Base-by-base conservation (phyloP, 2,113 vertebrate genomes). In the Pterocles orientalis region DNA sequence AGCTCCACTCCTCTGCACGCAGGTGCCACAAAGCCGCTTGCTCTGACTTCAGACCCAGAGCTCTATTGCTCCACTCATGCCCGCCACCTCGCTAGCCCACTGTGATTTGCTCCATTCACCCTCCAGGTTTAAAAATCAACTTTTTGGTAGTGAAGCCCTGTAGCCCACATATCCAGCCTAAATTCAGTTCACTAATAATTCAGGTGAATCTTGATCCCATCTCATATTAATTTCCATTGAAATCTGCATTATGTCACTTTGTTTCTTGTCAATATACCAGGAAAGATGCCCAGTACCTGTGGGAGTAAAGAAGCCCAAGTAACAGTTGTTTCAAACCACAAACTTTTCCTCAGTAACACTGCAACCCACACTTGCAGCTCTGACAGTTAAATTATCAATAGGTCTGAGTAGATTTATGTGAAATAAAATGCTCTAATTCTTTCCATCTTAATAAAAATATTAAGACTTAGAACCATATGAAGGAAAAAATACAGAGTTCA, bases 11-110 rank as follows among this genome's bases (percentile, higher is more conserved):
- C 16, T 36, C 28, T 43, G 12, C 3, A 11, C 1, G 5, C 43
- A 62, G 36, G 9, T 51, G 17, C 24, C 41, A 70, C 41, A 41
- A 68, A 77, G 24, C 53, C 69, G 15, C 24, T 68, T 80, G 33
- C 45, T 69, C 23, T 33, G 53, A 11, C 19, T 66, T 73, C 34
- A 60, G 53, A 62, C 31, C 29, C 7, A 1, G 31, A 75, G 24
- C 17, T 48, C 39, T 43, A 14, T 14, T 51, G 10, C 4, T 65
- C 7, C 0, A 3, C 20, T 76, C 21, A 29, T 0, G 1, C 12
- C 36, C 57, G 33, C 13, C 2, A 1, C 48, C 48, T 71, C 68
- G 31, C 47, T 31, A n/a, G 12, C 19, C n/a, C 17, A 4, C 33
- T 71, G 41, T 17, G 15, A 50, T 65, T 48, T 64, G n/a, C 57